Base-by-base conservation (phyloP, 1,140 invertebrate species). In the Prorops nasuta region DNA sequence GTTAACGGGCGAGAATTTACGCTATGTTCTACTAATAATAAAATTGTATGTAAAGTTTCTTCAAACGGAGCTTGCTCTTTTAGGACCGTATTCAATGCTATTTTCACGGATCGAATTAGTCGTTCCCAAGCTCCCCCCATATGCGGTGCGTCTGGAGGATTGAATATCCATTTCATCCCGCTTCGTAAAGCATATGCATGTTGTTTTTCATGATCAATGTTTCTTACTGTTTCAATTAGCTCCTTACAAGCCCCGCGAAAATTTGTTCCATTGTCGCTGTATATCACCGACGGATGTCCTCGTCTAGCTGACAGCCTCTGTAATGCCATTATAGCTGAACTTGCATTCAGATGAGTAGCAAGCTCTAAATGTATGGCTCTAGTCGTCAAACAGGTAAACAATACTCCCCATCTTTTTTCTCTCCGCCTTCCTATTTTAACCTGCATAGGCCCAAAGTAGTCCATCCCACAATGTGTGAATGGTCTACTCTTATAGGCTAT, bases 211-310 rank as follows among this genome's bases (percentile, higher is more conserved):
- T 24, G n/a, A 20, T 63, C 35, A 15, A 64, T 15, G 14, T 59
- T 51, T 19, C 37, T 17, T 9, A 58, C 15, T 0, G 51, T 41
- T 18, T 47, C 51, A 16, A 22, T 7, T 1, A 72, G 37, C 18
- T 66, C 64, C 0, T 31, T 54, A 7, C 63, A 45, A 4, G 69
- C 60, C 2, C 70, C 70, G 12, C 60, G 38, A 19, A 72, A 51
- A 45, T 69, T 74, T 0, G 64, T 70, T 0, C 63, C 66, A 41
- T 69, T 66, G 36, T 71, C 67, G 0, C 55, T 56, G 18, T 54
- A 57, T 0, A 70, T 40, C 21, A 20, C 41, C 4, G 24, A 2
- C 12, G 52, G 52, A 8, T 14, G 6, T 9, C 57, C 58, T 17
- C 63, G 48, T 9, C 68, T 16, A 0, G 58, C 46, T 2, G 58